Base-by-base conservation (phyloP, 2,888 invertebrate genomes). In the Acleris cristana region DNA sequence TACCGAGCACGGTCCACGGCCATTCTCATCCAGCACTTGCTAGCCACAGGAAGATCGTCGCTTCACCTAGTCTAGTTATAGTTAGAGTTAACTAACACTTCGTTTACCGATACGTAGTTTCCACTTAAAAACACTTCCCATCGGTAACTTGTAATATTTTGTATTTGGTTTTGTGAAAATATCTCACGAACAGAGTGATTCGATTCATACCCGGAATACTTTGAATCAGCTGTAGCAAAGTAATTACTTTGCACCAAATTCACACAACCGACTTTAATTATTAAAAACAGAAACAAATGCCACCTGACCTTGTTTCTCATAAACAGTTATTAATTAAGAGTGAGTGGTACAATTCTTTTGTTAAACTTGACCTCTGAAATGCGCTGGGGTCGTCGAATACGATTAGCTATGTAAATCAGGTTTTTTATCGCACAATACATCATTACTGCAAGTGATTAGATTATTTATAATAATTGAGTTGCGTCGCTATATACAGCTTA, bases 321-420 rank as follows among this genome's bases (percentile, higher is more conserved):
- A 55, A 66, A 63, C 62, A 60, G 58, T 65, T 69, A 60, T 60
- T 65, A 68, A 69, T 64, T 64, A 63, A 65, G 65, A 68, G 64
- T 54, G 67, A 68, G 54, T 65, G 63, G 69, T 51, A 64, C 71
- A 59, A 59, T 62, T 64, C 65, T 67, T 70, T 65, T 69, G 64
- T 70, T 70, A 63, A 65, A 82, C 84, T 84, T 84, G 84, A 85
- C 83, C 84, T 79, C 73, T 73, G 71, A 72, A 74, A 71, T 49
- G 45, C n/a, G 18, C 64, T 59, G 72, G 73, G 85, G 81, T 83
- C 84, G 76, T 74, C 68, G 79, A 61, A 74, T 73, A 65, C 64
- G 72, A 82, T 81, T 82, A 77, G 75, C 80, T 83, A 84, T 76
- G 74, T 78, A 79, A 80, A 79, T 71, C 72, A 67, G 61, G 70